These are phyloP conservation scores for Pygocentrus nattereri DNA, from an alignment of 2,797 vertebrate species.

Conservation along the genomic window DNA sequence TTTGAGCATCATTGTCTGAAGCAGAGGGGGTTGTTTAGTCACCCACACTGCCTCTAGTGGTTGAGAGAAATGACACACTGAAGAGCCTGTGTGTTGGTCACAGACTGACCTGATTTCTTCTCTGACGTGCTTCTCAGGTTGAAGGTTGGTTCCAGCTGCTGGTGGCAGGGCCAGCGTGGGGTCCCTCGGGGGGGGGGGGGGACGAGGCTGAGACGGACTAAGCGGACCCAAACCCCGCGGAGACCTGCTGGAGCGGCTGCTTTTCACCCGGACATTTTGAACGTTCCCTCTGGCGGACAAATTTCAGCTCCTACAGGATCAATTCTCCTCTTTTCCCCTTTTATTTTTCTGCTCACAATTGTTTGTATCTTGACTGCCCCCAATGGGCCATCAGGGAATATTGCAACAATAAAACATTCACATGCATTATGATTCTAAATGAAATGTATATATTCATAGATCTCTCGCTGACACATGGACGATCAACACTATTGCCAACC, in stretches of 20 bases:
- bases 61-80: too few relatives aligned
- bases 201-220: conserved; percentile 55
- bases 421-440: conserved; percentile 69
- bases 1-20: too few relatives aligned
- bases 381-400: conserved; percentile 82
- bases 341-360: conserved; percentile 59
- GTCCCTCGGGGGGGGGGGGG: conserved; percentile 23
- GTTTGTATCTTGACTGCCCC: conserved; percentile 66
- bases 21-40: too few relatives aligned
- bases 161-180: conserved; percentile 50
- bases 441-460: conserved; percentile 68
- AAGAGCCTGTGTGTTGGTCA: too few relatives aligned
- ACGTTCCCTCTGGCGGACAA: conserved; percentile 64
- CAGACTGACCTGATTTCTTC: not conserved
- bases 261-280: conserved; percentile 86
- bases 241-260: conserved; percentile 67
- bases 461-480: conserved; percentile 55
- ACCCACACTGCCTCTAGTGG: too few relatives aligned
- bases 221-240: conserved; percentile 46
- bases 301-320: conserved; percentile 62
- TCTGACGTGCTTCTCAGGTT: conserved; percentile 15
- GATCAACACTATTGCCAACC: conserved; percentile 54
- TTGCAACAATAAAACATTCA: conserved; percentile 80
- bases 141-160: conserved; percentile 62
- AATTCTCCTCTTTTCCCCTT: conserved; percentile 32